Evolutionary conservation across 2,888 invertebrate genomes (phyloP), one percentile per base, ranked within the genome.

Genomic region (Tachina lurida): DNA sequence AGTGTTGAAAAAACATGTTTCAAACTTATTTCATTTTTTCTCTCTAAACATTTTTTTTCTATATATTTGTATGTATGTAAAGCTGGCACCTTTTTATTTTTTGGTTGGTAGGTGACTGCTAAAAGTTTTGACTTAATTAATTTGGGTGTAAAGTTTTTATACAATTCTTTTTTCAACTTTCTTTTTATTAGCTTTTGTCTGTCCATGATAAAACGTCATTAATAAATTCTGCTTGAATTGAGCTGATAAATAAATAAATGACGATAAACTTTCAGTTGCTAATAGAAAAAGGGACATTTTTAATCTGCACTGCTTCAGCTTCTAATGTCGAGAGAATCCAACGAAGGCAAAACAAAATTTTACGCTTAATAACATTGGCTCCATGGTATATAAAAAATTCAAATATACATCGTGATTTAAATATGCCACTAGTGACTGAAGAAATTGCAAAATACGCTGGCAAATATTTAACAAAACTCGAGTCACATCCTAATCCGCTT

Each of bases 131-230:
- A 39, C 62, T 62, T 65, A 79, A 83, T 83, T 86, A 76, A 79
- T 83, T 86, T 86, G 47, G 49, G 90, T 90, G 91, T 91, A 90
- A 91, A 91, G 91, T 12, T 92, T 92, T 91, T 91, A 91, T 73
- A 39, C 15, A 91, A 91, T 89, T 87, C 89, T 77, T 87, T 88
- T 67, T 71, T 78, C 31, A 45, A 47, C 62, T 13, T 45, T 41
- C 19, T n/a, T 58, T 58, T 49, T 52, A 54, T 81, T 67, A 45
- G 67, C 43, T 60, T 39, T 10, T 47, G n/a, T 54, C 12, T 54
- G 17, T 68, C 13, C 41, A 31, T 76, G 56, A 88, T 88, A 80
- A 39, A 79, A 88, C 90, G 88, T 90, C 90, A 90, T 91, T 91
- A 91, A 91, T 91, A 91, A 91, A 89, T 90, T 90, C 89, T 87